phyloP scores from a whole-genome alignment of 2,888 invertebrate genomes.

The Auanema freiburgensis region DNA sequence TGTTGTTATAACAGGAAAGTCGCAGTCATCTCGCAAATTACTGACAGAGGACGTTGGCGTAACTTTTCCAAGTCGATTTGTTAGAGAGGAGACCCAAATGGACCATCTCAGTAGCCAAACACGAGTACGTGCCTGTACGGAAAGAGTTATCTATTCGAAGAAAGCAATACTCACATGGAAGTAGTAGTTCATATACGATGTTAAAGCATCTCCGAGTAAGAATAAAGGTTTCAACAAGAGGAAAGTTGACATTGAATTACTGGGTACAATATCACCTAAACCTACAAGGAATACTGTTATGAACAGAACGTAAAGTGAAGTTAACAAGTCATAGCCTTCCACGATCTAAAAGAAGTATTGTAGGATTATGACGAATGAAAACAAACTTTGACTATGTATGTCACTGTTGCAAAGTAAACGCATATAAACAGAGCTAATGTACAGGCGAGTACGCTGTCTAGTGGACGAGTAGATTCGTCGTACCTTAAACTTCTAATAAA shows the following conservation, averaged over 20 bases:
- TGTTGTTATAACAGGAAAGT: constrained; percentile 16
- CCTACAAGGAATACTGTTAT: constrained; percentile 16
- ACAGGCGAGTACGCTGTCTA: too few species aligned
- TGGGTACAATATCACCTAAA: constrained; percentile 15
- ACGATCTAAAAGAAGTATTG: constrained; percentile 13
- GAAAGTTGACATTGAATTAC: constrained; percentile 13
- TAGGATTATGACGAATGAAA: neutral
- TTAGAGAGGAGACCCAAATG: too few species aligned
- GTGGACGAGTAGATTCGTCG: too few species aligned
- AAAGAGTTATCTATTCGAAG: neutral
- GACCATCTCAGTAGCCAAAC: too few species aligned
- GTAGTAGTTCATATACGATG: constrained; percentile 18
- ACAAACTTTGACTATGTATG: too few species aligned
- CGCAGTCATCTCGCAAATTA: neutral
- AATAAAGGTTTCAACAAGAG: constrained; percentile 14
- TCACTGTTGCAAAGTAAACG: too few species aligned
- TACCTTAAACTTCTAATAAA: too few species aligned
- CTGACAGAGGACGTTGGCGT: too few species aligned
- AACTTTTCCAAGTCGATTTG: too few species aligned
- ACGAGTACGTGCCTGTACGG: too few species aligned
- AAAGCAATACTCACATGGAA: constrained; percentile 14
- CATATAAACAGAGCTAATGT: too few species aligned
- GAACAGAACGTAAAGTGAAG: constrained; percentile 12
- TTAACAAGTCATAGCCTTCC: constrained; percentile 14
- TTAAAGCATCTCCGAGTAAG: constrained; percentile 18